phyloP scores from a whole-genome alignment of 2,113 vertebrate genomes.

The Elgaria multicarinata region DNA sequence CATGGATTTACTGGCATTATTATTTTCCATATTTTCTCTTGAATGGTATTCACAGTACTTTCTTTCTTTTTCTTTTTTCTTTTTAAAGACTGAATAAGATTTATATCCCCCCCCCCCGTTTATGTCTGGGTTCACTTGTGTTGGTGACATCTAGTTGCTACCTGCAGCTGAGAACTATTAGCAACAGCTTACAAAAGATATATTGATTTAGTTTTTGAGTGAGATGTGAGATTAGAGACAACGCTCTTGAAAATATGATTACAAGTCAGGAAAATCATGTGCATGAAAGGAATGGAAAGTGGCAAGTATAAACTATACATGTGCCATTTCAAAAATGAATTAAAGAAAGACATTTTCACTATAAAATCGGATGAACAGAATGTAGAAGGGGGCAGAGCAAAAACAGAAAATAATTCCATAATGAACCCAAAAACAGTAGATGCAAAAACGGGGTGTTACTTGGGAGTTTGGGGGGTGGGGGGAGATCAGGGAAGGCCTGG shows the following conservation, averaged over 20 bases:
- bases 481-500: not conserved
- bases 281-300: not conserved
- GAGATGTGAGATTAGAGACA: not conserved
- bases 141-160: not conserved
- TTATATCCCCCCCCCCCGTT: not conserved
- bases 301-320: not conserved
- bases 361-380: not conserved
- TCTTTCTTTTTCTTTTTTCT: not conserved
- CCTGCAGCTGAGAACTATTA: not conserved
- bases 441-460: no score
- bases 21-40: not conserved
- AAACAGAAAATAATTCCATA: not conserved
- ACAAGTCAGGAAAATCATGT: not conserved
- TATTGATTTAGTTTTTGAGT: not conserved
- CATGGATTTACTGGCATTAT: not conserved
- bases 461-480: not conserved
- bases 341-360: not conserved
- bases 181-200: not conserved
- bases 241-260: not conserved
- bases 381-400: not conserved
- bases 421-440: not conserved
- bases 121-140: not conserved
- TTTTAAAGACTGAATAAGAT: not conserved
- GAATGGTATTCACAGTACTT: not conserved
- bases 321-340: not conserved